These are phyloP conservation scores for Acestrorhynchus altus DNA, from an alignment of 2,797 vertebrate genomes.

Conservation along the genomic window DNA sequence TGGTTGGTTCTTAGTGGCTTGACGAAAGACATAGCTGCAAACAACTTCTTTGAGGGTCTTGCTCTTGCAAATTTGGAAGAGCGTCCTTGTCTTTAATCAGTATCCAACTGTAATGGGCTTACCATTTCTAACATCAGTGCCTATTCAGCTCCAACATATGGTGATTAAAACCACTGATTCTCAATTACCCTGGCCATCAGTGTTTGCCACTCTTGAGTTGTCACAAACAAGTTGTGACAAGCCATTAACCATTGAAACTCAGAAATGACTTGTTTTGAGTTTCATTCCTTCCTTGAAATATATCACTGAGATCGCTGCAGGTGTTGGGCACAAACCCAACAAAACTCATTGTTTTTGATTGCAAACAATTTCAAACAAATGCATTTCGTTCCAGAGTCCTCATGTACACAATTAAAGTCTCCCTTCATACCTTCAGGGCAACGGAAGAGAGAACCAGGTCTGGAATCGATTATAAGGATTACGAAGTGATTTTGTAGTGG, in stretches of 20 bases:
- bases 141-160: not conserved
- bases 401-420: conserved; percentile 22
- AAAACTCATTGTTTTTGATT: conserved; percentile 40
- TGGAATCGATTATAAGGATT: conserved; percentile 51
- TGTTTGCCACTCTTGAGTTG: not conserved
- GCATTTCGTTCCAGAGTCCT: conserved; percentile 25
- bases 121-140: not conserved
- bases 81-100: conserved; percentile 8
- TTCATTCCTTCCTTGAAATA: not conserved
- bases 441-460: conserved; percentile 16
- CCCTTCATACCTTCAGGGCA: conserved; percentile 2
- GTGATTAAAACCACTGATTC: conserved; percentile 18
- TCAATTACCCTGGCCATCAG: not conserved
- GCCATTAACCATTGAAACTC: conserved; percentile 1
- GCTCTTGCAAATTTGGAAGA: not conserved
- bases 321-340: conserved; percentile 40
- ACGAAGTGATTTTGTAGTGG: conserved; percentile 25
- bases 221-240: conserved; percentile 25
- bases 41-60: not conserved
- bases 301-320: conserved; percentile 33
- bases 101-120: not conserved
- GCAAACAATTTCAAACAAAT: conserved; percentile 27
- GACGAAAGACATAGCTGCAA: conserved; percentile 34
- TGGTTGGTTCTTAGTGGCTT: conserved; percentile 6
- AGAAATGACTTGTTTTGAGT: conserved; percentile 5